Base-by-base conservation (phyloP, 2,888 invertebrate genomes). In the Diplolepis rosae region DNA sequence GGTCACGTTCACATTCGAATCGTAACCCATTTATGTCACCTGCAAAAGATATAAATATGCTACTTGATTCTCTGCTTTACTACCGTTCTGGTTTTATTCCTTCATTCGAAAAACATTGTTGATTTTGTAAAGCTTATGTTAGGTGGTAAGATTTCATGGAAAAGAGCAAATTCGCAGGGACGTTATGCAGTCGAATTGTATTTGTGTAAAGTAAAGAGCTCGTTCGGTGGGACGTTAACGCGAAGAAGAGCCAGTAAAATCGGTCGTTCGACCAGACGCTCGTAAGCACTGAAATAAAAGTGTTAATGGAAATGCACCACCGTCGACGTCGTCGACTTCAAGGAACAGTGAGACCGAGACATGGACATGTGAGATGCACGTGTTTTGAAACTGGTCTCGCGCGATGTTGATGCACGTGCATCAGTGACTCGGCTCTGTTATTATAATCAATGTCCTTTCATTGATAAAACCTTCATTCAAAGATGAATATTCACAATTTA, bases 291-390 rank as follows among this genome's bases (percentile, higher is more conserved):
- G 78, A 79, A 82, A 83, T 83, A 83, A 86, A 83, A 84, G 83
- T 81, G 83, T 80, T 85, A 84, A 84, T 84, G 84, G 81, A 82
- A 80, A 80, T 78, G 79, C 77, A 65, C 68, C 79, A 77, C 72
- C 69, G 79, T 75, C 79, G 80, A 79, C 73, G 76, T 75, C 78
- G 71, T 76, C 79, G 74, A 67, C 71, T 71, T 67, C 7, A 67
- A 45, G 56, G 68, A 48, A 61, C 50, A 28, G 39, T 69, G 45
- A 68, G 56, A 48, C 13, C 13, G 18, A 22, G 39, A 28, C 42
- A 54, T 72, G 71, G 74, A 87, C 88, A 88, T 87, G 86, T 88
- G 88, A 88, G 83, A 85, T 86, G 87, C 88, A 88, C 87, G 86
- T 88, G 88, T 88, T 84, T 74, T 52, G 13, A n/a, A 42, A 42